Percentiles rank a stretch among this genome's conserved stretches.
Conservation (phyloP, 1,140 invertebrate species). For the Trichonephila clavipes region DNA sequence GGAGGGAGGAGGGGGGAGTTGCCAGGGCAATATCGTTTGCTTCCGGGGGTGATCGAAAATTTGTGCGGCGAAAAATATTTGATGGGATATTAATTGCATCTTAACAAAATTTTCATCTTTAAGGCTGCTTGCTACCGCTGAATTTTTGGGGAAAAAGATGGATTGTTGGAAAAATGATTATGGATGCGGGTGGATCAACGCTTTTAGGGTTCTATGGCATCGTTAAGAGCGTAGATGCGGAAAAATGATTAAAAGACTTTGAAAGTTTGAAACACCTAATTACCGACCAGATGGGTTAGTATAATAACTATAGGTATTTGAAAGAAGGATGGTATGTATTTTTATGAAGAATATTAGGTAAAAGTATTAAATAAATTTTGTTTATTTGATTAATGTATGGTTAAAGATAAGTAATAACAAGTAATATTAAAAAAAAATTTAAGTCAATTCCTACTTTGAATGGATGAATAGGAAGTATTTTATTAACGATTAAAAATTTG, state of each 20-base stretch:
- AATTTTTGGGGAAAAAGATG: background rate
- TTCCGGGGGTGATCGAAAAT: background rate
- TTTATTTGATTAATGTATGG: too few relatives aligned
- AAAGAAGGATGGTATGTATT: too few relatives aligned
- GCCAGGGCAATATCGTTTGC: background rate
- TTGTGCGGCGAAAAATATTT: background rate
- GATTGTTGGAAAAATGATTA: background rate
- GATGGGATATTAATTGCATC: conserved; percentile 24
- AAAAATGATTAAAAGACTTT: conserved; percentile 19
- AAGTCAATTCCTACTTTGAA: too few relatives aligned
- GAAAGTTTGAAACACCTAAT: background rate
- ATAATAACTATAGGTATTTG: background rate
- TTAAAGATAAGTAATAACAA: too few relatives aligned
- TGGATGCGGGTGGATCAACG: background rate
- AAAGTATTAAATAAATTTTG: too few relatives aligned
- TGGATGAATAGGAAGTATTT: too few relatives aligned
- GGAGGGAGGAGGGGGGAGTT: background rate
- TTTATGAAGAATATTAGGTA: too few relatives aligned
- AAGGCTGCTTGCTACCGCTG: background rate
- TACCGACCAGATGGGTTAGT: background rate
- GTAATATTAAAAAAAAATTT: too few relatives aligned
- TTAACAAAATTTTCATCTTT: background rate
- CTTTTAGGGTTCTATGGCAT: background rate
- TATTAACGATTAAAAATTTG: too few relatives aligned
- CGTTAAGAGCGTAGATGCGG: background rate